Conservation (phyloP, 1,140 invertebrate genomes). For the Odontomachus brunneus region DNA sequence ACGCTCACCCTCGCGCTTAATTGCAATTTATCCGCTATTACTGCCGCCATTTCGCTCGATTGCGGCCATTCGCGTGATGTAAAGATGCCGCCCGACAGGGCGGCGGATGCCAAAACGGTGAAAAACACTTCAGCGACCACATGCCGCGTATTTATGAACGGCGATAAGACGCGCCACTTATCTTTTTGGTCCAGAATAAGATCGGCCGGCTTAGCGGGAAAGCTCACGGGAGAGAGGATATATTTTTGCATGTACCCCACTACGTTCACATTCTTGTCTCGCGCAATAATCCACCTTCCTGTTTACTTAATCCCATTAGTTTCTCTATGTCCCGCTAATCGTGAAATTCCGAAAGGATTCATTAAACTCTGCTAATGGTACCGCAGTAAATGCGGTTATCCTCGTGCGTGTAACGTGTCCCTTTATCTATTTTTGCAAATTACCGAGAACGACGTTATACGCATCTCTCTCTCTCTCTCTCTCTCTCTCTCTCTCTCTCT, state of each 20-base stretch:
- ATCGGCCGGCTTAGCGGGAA: not conserved
- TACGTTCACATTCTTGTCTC: slow-evolving; percentile 3
- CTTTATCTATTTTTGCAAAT: slow-evolving; percentile 37
- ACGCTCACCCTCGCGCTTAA: not conserved
- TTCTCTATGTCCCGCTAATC: not conserved
- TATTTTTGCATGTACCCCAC: slow-evolving; percentile 26
- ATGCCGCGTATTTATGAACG: not conserved
- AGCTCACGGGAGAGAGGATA: not conserved
- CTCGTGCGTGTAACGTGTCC: not conserved
- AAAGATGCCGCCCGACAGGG: not conserved
- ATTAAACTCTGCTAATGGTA: slow-evolving; percentile 47
- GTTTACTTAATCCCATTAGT: slow-evolving; percentile 25
- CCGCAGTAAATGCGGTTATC: not conserved
- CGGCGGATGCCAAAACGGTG: not conserved
- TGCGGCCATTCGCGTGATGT: not conserved
- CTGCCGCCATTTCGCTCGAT: not conserved
- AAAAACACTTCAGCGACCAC: not conserved
- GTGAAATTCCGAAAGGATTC: slow-evolving; percentile 31
- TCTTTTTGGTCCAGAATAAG: not conserved
- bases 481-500: too few relatives aligned
- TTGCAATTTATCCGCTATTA: slow-evolving; percentile 5
- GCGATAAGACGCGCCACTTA: slow-evolving; percentile 24
- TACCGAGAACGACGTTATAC: not conserved
- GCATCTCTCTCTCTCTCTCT: too few relatives aligned
- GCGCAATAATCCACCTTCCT: slow-evolving; percentile 6